Evolutionary conservation across 30 jellyfish, hydroid and myxozoan species (phyloP).

Genomic region (Hydra vulgaris): DNA sequence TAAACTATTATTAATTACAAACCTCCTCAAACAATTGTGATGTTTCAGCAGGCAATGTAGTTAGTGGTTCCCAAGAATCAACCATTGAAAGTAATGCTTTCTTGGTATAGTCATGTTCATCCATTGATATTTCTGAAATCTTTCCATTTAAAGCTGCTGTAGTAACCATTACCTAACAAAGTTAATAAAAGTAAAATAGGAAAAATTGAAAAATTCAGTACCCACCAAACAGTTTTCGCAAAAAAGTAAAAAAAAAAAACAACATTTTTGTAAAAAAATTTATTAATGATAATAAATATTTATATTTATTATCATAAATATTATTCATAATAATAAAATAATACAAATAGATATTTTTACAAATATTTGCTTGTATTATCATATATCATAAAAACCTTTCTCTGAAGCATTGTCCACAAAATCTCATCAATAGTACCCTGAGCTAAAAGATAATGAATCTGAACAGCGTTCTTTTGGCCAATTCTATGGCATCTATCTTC

Average conservation of each 20-base stretch:
- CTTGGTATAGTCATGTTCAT: constrained; percentile 41
- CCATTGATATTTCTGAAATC: constrained; percentile 35
- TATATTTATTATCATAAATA: too few relatives aligned
- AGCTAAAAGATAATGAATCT: constrained; percentile 68
- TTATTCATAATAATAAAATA: too few relatives aligned
- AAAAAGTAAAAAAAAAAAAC: too few relatives aligned
- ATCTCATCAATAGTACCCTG: constrained; percentile 68
- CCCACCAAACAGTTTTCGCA: too few relatives aligned
- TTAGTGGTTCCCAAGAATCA: constrained; percentile 63
- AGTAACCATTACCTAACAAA: constrained; percentile 47
- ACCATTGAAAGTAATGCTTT: constrained; percentile 38
- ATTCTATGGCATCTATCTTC: constrained; percentile 90
- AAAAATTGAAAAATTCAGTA: background rate
- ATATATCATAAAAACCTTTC: constrained; percentile 54
- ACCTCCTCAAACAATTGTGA: constrained; percentile 6
- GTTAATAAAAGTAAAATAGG: background rate
- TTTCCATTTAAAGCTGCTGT: constrained; percentile 69
- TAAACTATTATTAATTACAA: background rate
- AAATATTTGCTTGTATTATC: too few relatives aligned
- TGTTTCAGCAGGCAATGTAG: constrained; percentile 22
- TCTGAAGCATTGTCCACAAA: constrained; percentile 58
- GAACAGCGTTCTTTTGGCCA: constrained; percentile 77
- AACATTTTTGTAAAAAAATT: too few relatives aligned
- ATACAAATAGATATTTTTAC: too few relatives aligned
- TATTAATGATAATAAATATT: too few relatives aligned